Percentiles rank a stretch among this genome's conserved stretches.
Evolutionary conservation across 2,888 invertebrate species (phyloP).

Genomic region (Oligia strigilis): DNA sequence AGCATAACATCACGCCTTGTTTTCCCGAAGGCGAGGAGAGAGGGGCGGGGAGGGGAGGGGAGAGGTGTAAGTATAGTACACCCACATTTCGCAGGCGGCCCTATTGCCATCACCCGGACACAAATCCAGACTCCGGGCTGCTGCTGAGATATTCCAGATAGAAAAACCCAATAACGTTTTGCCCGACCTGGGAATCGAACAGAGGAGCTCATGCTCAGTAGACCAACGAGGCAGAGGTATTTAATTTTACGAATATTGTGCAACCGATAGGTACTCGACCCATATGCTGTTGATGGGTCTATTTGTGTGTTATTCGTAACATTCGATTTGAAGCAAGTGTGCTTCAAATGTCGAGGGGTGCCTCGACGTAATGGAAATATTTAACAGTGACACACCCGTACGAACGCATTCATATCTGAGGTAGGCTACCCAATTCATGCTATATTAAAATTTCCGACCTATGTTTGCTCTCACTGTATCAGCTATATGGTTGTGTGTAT

Average conservation of each 20-base stretch:
- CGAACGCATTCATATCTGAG: not conserved
- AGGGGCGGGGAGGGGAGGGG: too few species aligned
- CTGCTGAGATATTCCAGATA: too few species aligned
- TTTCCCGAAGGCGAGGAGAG: too few species aligned
- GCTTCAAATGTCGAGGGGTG: too few species aligned
- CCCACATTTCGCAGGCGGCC: too few species aligned
- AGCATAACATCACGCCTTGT: too few species aligned
- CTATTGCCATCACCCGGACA: too few species aligned
- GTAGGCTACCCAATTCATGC: not conserved
- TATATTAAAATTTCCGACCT: constrained; percentile 7
- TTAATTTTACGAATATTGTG: not conserved
- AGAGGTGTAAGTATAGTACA: too few species aligned
- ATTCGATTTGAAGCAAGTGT: not conserved
- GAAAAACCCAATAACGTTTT: too few species aligned
- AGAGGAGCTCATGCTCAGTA: too few species aligned
- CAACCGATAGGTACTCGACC: not conserved
- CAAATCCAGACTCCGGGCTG: too few species aligned
- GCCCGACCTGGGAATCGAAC: not conserved
- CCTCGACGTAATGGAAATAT: constrained; percentile 3
- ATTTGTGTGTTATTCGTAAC: not conserved
- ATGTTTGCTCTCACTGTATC: not conserved
- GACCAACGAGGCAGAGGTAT: not conserved
- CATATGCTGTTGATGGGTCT: not conserved
- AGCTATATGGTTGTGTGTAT: too few species aligned
- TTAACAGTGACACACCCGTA: not conserved